A percentile compares a stretch with the other conserved stretches of the same genome.
phyloP scores from a whole-genome alignment of 2,888 invertebrate species.

The Acanthoscelides obtectus region DNA sequence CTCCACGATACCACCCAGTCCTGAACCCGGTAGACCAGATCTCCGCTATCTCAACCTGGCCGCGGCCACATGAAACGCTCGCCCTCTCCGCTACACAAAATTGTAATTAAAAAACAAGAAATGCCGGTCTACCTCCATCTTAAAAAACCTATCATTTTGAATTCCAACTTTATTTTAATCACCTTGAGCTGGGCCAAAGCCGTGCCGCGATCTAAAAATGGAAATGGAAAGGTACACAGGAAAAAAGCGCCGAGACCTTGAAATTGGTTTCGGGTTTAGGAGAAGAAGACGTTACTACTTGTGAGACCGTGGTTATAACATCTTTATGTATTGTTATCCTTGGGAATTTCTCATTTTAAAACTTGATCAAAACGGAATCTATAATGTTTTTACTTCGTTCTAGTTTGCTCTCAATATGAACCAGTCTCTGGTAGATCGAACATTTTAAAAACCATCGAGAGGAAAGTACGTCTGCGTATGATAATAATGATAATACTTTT shows the following conservation, averaged over 20 bases:
- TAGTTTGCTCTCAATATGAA: no score
- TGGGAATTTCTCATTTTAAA: background rate
- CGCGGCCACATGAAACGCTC: background rate
- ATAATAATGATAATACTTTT: no score
- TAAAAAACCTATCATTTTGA: conserved; percentile 1
- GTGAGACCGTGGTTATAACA: background rate
- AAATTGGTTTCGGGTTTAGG: background rate
- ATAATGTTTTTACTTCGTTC: background rate
- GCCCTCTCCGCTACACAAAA: conserved; percentile 8
- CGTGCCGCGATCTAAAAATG: background rate
- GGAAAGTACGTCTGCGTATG: no score
- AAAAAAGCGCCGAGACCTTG: background rate
- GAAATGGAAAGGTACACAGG: background rate
- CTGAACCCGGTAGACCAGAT: background rate
- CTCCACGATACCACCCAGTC: background rate
- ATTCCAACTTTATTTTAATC: background rate
- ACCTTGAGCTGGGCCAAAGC: background rate
- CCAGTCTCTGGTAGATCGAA: no score
- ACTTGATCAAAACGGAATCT: background rate
- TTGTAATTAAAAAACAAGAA: conserved; percentile 14
- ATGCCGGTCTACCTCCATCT: conserved; percentile 7
- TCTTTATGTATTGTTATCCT: background rate
- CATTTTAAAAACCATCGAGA: no score
- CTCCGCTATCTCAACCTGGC: background rate
- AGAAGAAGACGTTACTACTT: background rate